Conservation (phyloP, 2,797 vertebrate genomes). For the Psittacula derbiana region DNA sequence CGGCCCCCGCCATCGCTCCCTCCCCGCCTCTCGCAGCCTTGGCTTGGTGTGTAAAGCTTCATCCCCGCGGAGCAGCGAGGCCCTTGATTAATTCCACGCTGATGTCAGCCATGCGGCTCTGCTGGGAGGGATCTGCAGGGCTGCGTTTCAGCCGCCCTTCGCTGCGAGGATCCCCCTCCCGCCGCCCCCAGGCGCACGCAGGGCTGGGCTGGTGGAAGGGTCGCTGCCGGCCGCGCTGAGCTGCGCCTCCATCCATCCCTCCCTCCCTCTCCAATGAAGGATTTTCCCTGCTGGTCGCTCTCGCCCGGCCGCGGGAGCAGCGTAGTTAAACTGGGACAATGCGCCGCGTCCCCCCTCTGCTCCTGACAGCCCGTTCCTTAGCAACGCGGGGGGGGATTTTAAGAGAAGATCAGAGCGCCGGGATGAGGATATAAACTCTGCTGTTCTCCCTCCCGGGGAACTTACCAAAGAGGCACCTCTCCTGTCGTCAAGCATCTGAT, state of each 20-base stretch:
- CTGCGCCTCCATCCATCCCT: not conserved
- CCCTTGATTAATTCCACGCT: not conserved
- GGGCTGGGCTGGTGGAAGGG: not conserved
- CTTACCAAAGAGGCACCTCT: not conserved
- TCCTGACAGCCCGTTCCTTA: constrained; percentile 3
- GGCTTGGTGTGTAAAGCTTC: not conserved
- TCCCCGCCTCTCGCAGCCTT: not conserved
- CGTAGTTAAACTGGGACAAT: not conserved
- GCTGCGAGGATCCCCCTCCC: not conserved
- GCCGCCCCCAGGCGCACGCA: not conserved
- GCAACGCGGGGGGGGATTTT: constrained; percentile 19
- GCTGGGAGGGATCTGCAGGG: constrained; percentile 25
- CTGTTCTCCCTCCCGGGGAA: not conserved
- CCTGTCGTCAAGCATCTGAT: not conserved
- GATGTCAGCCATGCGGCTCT: constrained; percentile 39
- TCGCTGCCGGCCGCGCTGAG: not conserved
- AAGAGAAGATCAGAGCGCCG: not conserved
- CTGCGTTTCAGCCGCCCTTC: not conserved
- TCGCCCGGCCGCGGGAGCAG: not conserved
- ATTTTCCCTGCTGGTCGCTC: not conserved
- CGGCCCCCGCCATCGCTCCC: not conserved
- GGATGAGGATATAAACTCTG: constrained; percentile 22
- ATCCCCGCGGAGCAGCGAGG: not conserved
- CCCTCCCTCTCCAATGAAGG: not conserved
- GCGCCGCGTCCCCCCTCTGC: not conserved